Evolutionary conservation across 2,797 vertebrate genomes (phyloP).

Genomic region (Mus spretus): DNA sequence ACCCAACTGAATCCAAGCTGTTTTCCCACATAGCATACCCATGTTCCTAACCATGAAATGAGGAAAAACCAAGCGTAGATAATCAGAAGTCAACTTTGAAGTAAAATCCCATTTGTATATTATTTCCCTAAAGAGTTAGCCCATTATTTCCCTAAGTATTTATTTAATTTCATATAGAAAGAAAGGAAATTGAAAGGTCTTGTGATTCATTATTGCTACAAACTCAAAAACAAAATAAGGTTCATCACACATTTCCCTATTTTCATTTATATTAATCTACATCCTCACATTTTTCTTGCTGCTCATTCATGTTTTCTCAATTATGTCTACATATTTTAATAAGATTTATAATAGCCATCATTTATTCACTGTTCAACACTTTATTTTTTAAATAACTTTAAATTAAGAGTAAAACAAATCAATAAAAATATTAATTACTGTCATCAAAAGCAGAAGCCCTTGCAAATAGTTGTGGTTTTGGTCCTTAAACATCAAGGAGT

Average conservation of each 20-base stretch:
- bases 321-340: background rate
- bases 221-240: background rate
- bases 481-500: background rate
- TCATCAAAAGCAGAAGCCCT: background rate
- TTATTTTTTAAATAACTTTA: background rate
- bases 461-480: background rate
- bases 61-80: constrained; percentile 10
- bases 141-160: background rate
- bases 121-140: constrained; percentile 25
- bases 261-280: background rate
- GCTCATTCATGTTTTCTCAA: constrained; percentile 4
- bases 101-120: constrained; percentile 56
- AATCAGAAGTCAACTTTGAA: constrained; percentile 15
- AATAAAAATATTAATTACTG: background rate
- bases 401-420: background rate
- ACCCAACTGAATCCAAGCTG: background rate
- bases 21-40: background rate
- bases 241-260: background rate
- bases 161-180: background rate
- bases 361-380: background rate
- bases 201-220: background rate
- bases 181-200: background rate
- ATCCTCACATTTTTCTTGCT: background rate
- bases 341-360: background rate
- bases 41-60: background rate